Evolutionary conservation across 2,888 invertebrate species (phyloP), one percentile per base, ranked within the genome.

Genomic region (Philaethria dido): DNA sequence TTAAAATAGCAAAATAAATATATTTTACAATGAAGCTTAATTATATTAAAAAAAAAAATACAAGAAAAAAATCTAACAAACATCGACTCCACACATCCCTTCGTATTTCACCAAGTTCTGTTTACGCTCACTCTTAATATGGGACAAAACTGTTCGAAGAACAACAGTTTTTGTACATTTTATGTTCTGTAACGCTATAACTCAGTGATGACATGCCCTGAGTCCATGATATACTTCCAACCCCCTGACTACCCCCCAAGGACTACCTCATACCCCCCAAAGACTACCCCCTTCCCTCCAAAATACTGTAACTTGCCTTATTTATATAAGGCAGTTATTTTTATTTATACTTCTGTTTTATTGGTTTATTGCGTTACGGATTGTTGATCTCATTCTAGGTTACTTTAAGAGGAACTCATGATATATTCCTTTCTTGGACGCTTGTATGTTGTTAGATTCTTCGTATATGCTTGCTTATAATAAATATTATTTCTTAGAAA

Each of bases 121-220:
- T 89, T 90, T 89, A 88, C 85, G 88, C 89, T 89, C 90, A 88
- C 90, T 91, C 89, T 90, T 91, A 92, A 92, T 92, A 92, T 92
- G 92, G 90, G 88, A 85, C 89, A 91, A 90, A 91, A 92, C 90
- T 89, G 92, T 91, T 92, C 89, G 88, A 88, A 87, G 87, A 89
- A 90, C 91, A 92, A 91, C 90, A 91, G 91, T 92, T 92, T 91
- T 80, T 83, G 89, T 90, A 89, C 89, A 91, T 89, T 92, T 92
- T 92, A 92, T 90, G 91, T 91, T 84, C 85, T 91, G 91, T 92
- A 89, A 91, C 92, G 89, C 86, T 78, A 87, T 92, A 89, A 89
- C 86, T 92, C 91, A 89, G 79, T 87, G 89, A 89, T 89, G 82
- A 77, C 71, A 66, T 66, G 64, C 68, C 69, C 29, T 45, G 60